Evolutionary conservation across 2,888 invertebrate species (phyloP).

Genomic region (Stratiomys singularior): DNA sequence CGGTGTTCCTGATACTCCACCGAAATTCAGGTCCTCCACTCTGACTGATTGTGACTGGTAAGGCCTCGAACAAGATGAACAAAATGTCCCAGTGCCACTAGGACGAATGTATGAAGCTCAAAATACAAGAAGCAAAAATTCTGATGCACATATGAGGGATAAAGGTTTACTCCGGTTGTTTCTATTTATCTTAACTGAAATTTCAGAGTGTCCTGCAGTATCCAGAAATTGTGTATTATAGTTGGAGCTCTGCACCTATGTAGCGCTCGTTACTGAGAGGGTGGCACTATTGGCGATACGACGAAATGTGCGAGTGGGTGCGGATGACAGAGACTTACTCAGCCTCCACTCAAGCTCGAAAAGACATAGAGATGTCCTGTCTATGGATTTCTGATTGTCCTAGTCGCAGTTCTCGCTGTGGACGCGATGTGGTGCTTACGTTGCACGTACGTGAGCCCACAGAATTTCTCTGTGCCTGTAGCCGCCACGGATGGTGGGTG

Average conservation of each 20-base stretch:
- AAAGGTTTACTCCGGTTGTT: slow-evolving; percentile 42
- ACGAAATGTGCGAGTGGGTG: slow-evolving; percentile 40
- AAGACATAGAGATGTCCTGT: slow-evolving; percentile 40
- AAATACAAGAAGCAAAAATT: slow-evolving; percentile 43
- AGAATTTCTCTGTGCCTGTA: background rate
- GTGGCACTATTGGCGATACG: slow-evolving; percentile 47
- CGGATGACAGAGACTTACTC: slow-evolving; percentile 51
- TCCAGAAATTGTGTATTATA: slow-evolving; percentile 14
- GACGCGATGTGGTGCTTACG: slow-evolving; percentile 29
- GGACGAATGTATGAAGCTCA: slow-evolving; percentile 38
- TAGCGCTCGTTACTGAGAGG: slow-evolving; percentile 10
- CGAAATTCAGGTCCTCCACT: slow-evolving; percentile 22
- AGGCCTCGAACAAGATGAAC: slow-evolving; percentile 42
- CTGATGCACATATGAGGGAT: slow-evolving; percentile 46
- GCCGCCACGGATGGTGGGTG: background rate
- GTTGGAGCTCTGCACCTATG: slow-evolving; percentile 24
- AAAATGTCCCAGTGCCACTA: slow-evolving; percentile 18
- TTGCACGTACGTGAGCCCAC: background rate
- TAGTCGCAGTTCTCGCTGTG: slow-evolving; percentile 29
- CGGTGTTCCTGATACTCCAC: background rate
- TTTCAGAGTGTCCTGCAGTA: slow-evolving; percentile 31
- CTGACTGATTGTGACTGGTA: slow-evolving; percentile 31
- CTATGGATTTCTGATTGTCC: slow-evolving; percentile 34
- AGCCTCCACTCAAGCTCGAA: slow-evolving; percentile 45
- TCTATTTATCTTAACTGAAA: slow-evolving; percentile 47